Evolutionary conservation across 2,797 vertebrate genomes (phyloP).

Genomic region (Tarsius wallacei): DNA sequence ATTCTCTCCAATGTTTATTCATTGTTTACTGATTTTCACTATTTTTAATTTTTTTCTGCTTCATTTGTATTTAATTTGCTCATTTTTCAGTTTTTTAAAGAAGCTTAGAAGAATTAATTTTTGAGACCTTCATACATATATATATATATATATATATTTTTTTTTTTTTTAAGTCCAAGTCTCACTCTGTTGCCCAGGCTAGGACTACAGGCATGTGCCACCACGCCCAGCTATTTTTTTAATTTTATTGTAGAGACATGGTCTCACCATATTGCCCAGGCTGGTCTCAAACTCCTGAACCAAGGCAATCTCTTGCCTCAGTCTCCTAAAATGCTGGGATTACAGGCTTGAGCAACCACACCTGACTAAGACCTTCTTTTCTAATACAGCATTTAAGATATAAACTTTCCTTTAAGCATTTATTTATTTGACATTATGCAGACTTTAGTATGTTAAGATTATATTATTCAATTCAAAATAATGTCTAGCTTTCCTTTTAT

Average conservation of each 20-base stretch:
- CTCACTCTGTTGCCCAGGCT: too few species aligned
- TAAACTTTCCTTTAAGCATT: background rate
- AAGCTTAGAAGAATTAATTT: background rate
- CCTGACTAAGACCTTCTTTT: background rate
- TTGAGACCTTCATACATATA: background rate
- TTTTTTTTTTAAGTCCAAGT: too few species aligned
- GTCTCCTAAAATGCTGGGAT: too few species aligned
- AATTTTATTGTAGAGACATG: too few species aligned
- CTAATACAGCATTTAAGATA: slow-evolving; percentile 42
- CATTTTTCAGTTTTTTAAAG: slow-evolving; percentile 6
- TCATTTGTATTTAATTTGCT: background rate
- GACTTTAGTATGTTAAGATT: background rate
- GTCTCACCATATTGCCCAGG: too few species aligned
- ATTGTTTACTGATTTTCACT: slow-evolving; percentile 15
- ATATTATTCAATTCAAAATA: slow-evolving; percentile 33
- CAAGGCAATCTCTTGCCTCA: too few species aligned
- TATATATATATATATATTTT: too few species aligned
- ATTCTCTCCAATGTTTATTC: slow-evolving; percentile 1
- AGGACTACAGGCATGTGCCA: too few species aligned
- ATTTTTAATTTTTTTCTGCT: background rate
- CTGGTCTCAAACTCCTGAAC: too few species aligned
- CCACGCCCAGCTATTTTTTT: too few species aligned
- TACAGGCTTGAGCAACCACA: too few species aligned
- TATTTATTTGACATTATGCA: slow-evolving; percentile 31
- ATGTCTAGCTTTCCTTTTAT: background rate